Percentiles rank a stretch among this genome's conserved stretches.
Conservation (phyloP, 2,113 vertebrate genomes). For the Leptocoma aspasia region DNA sequence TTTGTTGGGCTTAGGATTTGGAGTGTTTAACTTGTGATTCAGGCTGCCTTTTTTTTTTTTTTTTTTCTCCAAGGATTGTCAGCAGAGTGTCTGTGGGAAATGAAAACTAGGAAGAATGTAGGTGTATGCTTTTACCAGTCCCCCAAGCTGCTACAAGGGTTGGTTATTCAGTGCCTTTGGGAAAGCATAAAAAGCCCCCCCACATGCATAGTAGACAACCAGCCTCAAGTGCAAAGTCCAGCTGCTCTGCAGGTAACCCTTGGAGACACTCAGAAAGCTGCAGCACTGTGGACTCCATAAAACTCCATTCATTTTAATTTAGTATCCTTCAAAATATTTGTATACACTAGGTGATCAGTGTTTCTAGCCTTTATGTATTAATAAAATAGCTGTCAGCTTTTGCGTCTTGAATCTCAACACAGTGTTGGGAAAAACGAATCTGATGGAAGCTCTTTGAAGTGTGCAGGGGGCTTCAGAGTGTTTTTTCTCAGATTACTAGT, state of each 20-base stretch:
- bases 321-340: not conserved
- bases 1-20: not conserved
- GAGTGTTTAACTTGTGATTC: conserved; percentile 9
- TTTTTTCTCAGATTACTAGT: not conserved
- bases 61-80: not conserved
- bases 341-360: not conserved
- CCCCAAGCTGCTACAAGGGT: not conserved
- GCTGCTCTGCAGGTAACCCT: not conserved
- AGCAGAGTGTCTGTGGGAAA: conserved; percentile 15
- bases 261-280: not conserved
- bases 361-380: not conserved
- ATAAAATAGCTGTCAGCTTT: not conserved
- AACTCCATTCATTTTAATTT: not conserved
- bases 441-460: not conserved
- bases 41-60: not conserved
- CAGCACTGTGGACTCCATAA: not conserved
- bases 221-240: not conserved
- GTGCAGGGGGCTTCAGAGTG: not conserved
- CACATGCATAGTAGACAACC: not conserved
- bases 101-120: not conserved
- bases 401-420: not conserved
- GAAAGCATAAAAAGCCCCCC: not conserved
- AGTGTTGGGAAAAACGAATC: not conserved
- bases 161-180: not conserved
- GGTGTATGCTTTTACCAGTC: not conserved